Conservation (phyloP, 2,113 vertebrate genomes). For the Amia ocellicauda region DNA sequence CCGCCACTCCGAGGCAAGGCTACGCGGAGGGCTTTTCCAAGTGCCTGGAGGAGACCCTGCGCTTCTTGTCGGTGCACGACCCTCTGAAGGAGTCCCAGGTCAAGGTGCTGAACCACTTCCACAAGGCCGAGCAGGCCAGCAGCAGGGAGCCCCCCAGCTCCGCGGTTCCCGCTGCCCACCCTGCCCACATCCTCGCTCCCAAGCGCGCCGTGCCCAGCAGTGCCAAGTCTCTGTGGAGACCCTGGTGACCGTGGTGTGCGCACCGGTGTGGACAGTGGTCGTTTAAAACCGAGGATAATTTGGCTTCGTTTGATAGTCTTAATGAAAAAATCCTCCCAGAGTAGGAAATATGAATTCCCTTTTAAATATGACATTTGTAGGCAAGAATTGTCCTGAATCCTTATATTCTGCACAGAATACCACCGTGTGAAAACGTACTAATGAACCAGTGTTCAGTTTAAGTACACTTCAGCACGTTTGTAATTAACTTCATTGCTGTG, state of each 20-base stretch:
- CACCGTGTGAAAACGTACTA: constrained; percentile 4
- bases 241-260: constrained; percentile 45
- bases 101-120: constrained; percentile 56
- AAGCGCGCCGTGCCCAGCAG: constrained; percentile 29
- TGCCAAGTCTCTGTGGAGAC: constrained; percentile 46
- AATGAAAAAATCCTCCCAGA: constrained; percentile 32
- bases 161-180: background rate
- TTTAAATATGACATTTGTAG: constrained; percentile 15
- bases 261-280: background rate
- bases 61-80: constrained; percentile 54
- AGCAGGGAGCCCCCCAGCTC: background rate
- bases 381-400: constrained; percentile 18
- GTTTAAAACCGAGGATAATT: constrained; percentile 41
- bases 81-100: constrained; percentile 41
- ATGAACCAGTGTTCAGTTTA: too few species aligned
- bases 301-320: constrained; percentile 36
- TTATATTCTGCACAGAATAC: constrained; percentile 21
- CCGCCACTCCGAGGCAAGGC: constrained; percentile 33
- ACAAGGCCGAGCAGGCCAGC: constrained; percentile 33
- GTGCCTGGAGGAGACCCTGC: constrained; percentile 58
- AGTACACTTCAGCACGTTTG: constrained; percentile 17
- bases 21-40: constrained; percentile 59
- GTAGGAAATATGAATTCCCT: constrained; percentile 44
- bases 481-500: constrained; percentile 29
- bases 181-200: background rate